Evolutionary conservation across 2,113 vertebrate genomes (phyloP).

Genomic region (Zapus hudsonius): DNA sequence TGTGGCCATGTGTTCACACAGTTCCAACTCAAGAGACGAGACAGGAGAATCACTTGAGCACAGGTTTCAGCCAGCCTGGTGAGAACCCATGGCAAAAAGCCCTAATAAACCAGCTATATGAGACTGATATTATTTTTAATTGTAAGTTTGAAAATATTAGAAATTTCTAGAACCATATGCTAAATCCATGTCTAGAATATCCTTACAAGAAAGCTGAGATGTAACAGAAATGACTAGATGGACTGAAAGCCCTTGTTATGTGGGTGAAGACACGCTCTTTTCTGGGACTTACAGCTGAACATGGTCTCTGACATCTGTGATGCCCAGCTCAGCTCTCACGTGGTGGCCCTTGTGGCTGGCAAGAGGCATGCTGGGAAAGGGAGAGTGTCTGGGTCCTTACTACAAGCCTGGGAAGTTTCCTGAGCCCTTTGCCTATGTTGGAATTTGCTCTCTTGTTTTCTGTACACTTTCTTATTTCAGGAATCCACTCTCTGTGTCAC

Average conservation of each 20-base stretch:
- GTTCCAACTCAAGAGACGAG: background rate
- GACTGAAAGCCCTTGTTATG: background rate
- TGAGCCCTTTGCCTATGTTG: background rate
- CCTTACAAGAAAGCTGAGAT: background rate
- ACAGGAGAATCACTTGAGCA: background rate
- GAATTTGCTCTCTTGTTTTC: background rate
- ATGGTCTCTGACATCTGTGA: background rate
- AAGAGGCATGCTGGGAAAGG: background rate
- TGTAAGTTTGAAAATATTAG: too few species aligned
- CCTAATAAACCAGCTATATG: background rate
- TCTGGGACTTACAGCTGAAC: background rate
- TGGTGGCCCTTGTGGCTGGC: background rate
- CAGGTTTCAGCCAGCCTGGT: background rate
- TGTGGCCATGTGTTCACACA: rapidly evolving
- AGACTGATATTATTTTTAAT: too few species aligned
- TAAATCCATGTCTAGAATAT: background rate
- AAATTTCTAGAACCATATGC: background rate
- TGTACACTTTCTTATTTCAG: background rate
- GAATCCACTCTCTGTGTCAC: background rate
- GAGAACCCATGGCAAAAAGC: background rate
- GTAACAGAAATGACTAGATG: background rate
- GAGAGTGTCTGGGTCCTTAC: background rate
- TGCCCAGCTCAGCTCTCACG: background rate
- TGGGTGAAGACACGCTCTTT: background rate
- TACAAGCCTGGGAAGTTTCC: background rate